Evolutionary conservation across 2,113 vertebrate species (phyloP), one percentile per base, ranked within the genome.

Genomic region (Manacus vitellinus): DNA sequence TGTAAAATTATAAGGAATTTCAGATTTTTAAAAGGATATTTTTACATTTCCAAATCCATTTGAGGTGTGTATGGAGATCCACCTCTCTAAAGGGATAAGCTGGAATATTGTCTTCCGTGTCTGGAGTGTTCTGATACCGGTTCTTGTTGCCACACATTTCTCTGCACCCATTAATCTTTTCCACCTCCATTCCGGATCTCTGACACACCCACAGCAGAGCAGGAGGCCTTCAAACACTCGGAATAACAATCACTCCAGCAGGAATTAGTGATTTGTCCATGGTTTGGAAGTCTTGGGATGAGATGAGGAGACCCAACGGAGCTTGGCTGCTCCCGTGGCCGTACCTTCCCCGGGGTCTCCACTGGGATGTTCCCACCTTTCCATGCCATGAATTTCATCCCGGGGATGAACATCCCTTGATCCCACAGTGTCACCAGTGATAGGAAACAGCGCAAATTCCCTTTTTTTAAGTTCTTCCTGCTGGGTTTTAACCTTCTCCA

Each of bases 41-140:
- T 4, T 9, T 7, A 1, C 12, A 12, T 41, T 18, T 23, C 14
- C 41, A 47, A 0, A 14, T 22, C 55, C 9, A 1, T 43, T 14
- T 17, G 54, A 83, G 30, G 9, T 47, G 24, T 54, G 41, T 14
- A 11, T 68, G 61, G 18, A 17, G 14, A 68, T 27, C 55, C 55
- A 62, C 9, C 54, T 76, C 35, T 28, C 71, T 31, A 30, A 14
- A 61, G 11, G 30, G n/a, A 43, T 31, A 15, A 62, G 12, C 14
- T 27, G 63, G 47, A 62, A 43, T 62, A 13, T 70, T 83, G 61
- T 27, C n/a, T 14, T 35, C 78, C 14, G 0, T 41, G 8, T 22
- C 62, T 25, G 8, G 66, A 51, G 2, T 35, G 67, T 41, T 30
- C 21, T 76, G 47, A 25, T 41, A 30, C 22, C 21, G 13, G 7